phyloP scores from a whole-genome alignment of 2,888 invertebrate species.

The Temnothorax rugatulus region DNA sequence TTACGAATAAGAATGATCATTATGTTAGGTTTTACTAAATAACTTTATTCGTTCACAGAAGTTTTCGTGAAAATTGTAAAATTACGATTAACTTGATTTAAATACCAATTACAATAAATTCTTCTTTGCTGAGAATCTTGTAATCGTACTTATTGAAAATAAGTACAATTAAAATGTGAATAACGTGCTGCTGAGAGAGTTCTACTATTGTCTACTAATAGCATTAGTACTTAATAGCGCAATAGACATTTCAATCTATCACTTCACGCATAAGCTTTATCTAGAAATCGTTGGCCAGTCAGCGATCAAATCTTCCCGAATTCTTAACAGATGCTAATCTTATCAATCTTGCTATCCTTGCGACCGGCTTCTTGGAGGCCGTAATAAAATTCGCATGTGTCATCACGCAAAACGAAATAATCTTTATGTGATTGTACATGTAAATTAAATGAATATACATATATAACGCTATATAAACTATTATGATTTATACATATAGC shows the following conservation, averaged over 20 bases:
- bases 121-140: background rate
- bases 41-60: background rate
- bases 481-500: too few species aligned
- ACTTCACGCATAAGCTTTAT: background rate
- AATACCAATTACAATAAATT: background rate
- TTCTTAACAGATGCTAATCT: constrained; percentile 8
- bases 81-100: background rate
- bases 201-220: background rate
- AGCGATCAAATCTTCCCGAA: background rate
- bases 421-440: background rate
- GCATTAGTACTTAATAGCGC: background rate
- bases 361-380: constrained; percentile 11
- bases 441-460: too few species aligned
- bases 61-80: background rate
- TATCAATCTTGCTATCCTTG: constrained; percentile 23
- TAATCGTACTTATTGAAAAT: background rate
- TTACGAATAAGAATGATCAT: background rate
- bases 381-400: background rate
- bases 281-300: background rate
- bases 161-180: background rate
- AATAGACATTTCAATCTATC: background rate
- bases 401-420: background rate
- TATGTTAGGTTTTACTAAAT: background rate
- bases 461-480: too few species aligned
- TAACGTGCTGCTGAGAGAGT: background rate